phyloP scores from a whole-genome alignment of 2,797 vertebrate genomes.

The Hemitrygon akajei region DNA sequence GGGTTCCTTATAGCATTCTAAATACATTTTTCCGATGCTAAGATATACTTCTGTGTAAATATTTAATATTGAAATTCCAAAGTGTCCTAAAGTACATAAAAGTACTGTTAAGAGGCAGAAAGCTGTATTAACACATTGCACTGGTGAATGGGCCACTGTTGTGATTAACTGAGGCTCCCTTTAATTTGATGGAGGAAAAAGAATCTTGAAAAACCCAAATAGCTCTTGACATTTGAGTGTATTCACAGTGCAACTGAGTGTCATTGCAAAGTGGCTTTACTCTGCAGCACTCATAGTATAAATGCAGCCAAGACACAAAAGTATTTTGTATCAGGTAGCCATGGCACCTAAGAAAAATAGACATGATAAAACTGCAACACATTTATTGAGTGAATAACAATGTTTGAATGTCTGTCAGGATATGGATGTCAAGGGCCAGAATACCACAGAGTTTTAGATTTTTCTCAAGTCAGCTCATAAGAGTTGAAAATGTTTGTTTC shows the following conservation, averaged over 20 bases:
- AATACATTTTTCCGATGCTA: background rate
- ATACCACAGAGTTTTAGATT: background rate
- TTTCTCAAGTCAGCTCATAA: background rate
- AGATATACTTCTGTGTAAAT: conserved; percentile 26
- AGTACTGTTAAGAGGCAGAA: conserved; percentile 17
- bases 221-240: conserved; percentile 2
- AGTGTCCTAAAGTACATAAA: conserved; percentile 34
- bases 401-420: background rate
- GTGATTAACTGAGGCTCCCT: conserved; percentile 22
- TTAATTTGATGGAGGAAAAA: conserved; percentile 21
- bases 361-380: background rate
- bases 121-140: conserved; percentile 14
- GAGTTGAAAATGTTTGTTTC: background rate
- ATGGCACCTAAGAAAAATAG: background rate
- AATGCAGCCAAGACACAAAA: background rate
- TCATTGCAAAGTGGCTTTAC: conserved; percentile 6
- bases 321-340: background rate
- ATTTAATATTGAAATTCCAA: conserved; percentile 35
- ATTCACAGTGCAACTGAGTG: conserved; percentile 18
- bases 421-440: background rate
- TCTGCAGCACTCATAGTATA: background rate
- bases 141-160: conserved; percentile 30
- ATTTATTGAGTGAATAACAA: background rate
- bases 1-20: background rate
- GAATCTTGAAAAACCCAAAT: conserved; percentile 1